phyloP scores from a whole-genome alignment of 1,140 invertebrate species.

The Drosophila albomicans region DNA sequence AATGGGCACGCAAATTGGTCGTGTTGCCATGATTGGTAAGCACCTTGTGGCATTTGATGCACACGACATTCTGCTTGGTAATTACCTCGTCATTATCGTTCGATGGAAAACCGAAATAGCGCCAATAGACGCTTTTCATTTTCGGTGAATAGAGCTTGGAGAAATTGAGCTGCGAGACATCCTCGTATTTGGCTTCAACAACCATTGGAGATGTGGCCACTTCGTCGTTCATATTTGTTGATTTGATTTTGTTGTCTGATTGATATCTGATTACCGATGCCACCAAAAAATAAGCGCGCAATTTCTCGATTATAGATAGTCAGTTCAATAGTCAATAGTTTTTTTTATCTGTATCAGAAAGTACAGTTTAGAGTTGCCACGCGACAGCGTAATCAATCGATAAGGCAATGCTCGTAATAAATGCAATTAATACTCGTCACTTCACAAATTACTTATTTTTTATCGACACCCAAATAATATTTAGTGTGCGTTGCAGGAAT shows the following conservation, averaged over 20 bases:
- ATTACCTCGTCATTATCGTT: conserved; percentile 87
- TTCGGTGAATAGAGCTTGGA: conserved; percentile 80
- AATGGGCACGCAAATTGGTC: conserved; percentile 88
- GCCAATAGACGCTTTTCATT: conserved; percentile 89
- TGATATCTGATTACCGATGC: conserved; percentile 62
- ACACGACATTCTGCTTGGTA: conserved; percentile 88
- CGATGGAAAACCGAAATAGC: conserved; percentile 88
- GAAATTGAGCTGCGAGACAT: conserved; percentile 76
- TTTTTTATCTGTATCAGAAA: conserved; percentile 80
- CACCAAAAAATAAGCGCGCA: conserved; percentile 71
- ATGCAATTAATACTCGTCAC: conserved; percentile 43
- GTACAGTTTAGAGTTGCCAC: conserved; percentile 79
- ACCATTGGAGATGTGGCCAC: conserved; percentile 62
- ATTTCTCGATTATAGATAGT: conserved; percentile 83
- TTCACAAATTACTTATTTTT: conserved; percentile 32
- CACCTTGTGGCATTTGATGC: conserved; percentile 87
- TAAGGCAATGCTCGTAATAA: conserved; percentile 59
- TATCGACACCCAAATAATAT: conserved; percentile 1
- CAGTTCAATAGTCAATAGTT: conserved; percentile 79
- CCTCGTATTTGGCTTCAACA: conserved; percentile 69
- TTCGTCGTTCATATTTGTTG: conserved; percentile 64
- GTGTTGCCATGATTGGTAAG: conserved; percentile 89
- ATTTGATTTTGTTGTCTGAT: conserved; percentile 42
- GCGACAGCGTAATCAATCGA: conserved; percentile 73
- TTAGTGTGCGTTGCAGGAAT: conserved; percentile 15